Base-by-base conservation (phyloP, 1,140 invertebrate species). In the Lasioglossum albipes region DNA sequence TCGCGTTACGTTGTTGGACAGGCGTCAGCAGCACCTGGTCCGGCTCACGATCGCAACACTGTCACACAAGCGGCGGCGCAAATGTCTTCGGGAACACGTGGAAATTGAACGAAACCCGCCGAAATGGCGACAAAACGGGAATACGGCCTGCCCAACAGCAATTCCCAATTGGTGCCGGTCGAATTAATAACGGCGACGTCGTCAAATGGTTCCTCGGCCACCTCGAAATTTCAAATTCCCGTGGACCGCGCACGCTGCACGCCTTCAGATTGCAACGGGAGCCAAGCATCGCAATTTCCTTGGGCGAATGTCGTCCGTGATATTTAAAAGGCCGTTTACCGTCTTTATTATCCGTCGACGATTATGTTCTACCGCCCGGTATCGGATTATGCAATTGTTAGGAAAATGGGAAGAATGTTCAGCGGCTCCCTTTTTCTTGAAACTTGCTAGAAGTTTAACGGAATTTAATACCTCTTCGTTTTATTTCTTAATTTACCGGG, bases 61-160 rank as follows among this genome's bases (percentile, higher is more conserved):
- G 41, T 22, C 12, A 73, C 36, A 41, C 45, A 27, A 27, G 27
- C 27, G 27, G 36, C 20, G 20, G 65, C 41, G 79, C 36, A 75
- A 75, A 75, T 80, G 65, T 75, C 64, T 66, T 52, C n/a, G 65
- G 31, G 41, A 59, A n/a, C n/a, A 13, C 13, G 31, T n/a, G 16
- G 72, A 52, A 68, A 80, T 80, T 80, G 79, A 80, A 80, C 72
- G 73, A 80, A 80, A 68, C 54, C 42, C 42, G 42, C 42, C 49
- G 49, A 52, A 52, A 72, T 54, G 54, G 16, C 64, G 57, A 75
- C 72, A 41, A 57, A 79, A 79, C 52, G 42, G 41, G 20, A 62
- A 68, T 61, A 75, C 65, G 4, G 18, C 4, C 18, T 57, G 16
- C 7, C n/a, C 41, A 41, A 42, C 20, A 22, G 72, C 68, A 75